Evolutionary conservation across 2,888 invertebrate species (phyloP).

Genomic region (Drosophila infuscata): DNA sequence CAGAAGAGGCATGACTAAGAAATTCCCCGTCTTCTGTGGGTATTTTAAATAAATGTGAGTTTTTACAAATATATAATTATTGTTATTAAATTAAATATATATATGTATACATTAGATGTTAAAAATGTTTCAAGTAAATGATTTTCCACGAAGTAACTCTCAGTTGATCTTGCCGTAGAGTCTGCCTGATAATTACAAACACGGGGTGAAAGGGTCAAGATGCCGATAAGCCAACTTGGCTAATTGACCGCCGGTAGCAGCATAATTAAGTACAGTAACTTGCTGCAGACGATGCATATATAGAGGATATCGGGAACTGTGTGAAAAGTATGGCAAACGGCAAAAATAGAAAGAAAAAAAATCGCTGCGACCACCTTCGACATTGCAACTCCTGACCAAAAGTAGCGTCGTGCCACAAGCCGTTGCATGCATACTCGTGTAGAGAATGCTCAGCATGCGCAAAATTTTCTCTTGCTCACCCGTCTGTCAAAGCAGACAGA

Average conservation of each 20-base stretch:
- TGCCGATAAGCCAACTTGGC: slow-evolving; percentile 27
- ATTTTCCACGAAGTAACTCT: background rate
- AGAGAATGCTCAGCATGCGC: background rate
- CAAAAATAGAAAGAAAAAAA: background rate
- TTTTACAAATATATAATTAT: background rate
- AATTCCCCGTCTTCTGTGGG: slow-evolving; percentile 6
- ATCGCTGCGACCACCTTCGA: slow-evolving; percentile 16
- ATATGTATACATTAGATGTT: background rate
- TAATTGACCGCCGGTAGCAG: slow-evolving; percentile 44
- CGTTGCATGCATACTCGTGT: slow-evolving; percentile 24
- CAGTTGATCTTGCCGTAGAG: background rate
- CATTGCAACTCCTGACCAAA: slow-evolving; percentile 40
- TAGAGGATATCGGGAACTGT: slow-evolving; percentile 17
- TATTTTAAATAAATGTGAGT: background rate
- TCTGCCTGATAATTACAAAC: slow-evolving; percentile 3
- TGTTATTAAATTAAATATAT: background rate
- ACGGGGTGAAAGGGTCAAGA: slow-evolving; percentile 4
- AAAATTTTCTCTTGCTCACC: slow-evolving; percentile 13
- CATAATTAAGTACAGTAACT: slow-evolving; percentile 68
- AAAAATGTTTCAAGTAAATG: background rate
- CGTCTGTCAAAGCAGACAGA: slow-evolving; percentile 74
- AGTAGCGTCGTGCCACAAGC: slow-evolving; percentile 47
- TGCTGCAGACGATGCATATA: slow-evolving; percentile 7
- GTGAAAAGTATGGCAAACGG: slow-evolving; percentile 38
- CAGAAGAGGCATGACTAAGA: background rate